Conservation (phyloP, 2,888 invertebrate genomes). For the Ormyrus nitidulus region DNA sequence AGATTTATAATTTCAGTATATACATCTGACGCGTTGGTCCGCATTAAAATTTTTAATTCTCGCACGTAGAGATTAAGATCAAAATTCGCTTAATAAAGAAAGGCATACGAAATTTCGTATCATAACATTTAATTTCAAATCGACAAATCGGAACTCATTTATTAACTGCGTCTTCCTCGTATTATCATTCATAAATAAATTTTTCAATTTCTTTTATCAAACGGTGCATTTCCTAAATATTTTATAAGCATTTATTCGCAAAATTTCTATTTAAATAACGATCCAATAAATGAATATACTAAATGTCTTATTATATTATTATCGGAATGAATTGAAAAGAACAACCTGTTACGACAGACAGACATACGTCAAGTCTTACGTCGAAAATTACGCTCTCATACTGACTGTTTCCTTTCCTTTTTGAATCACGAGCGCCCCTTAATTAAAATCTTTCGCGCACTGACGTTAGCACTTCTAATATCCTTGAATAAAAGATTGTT, state of each 20-base stretch:
- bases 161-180: no score
- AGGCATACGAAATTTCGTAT: no score
- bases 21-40: no score
- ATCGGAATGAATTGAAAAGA: not conserved
- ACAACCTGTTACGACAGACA: constrained; percentile 36
- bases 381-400: constrained; percentile 20
- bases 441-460: constrained; percentile 38
- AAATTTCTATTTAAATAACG: not conserved
- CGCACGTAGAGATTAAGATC: no score
- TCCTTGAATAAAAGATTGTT: constrained; percentile 37
- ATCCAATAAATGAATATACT: not conserved
- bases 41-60: no score
- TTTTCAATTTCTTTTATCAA: no score
- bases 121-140: no score
- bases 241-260: not conserved
- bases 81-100: no score
- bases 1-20: no score
- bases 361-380: constrained; percentile 26
- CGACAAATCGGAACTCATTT: no score
- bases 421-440: constrained; percentile 20
- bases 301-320: not conserved
- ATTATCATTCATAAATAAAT: no score
- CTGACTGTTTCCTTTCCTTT: constrained; percentile 40
- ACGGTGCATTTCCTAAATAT: no score
- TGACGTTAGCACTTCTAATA: constrained; percentile 23